phyloP scores from a whole-genome alignment of 2,797 vertebrate species.

The Alauda arvensis region DNA sequence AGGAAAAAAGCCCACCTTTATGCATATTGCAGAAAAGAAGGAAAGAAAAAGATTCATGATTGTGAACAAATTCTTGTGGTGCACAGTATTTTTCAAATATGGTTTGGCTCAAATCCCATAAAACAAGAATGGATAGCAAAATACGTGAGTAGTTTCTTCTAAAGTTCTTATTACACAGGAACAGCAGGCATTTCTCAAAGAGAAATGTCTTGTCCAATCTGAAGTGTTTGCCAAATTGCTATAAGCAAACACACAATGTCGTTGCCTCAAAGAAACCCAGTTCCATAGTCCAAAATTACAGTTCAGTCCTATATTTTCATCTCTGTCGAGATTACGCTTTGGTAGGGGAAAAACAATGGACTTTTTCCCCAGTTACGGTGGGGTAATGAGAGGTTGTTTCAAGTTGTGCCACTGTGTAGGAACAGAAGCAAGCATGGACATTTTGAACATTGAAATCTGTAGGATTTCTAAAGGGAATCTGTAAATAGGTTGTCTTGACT shows the following conservation, averaged over 20 bases:
- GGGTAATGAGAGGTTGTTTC: background rate
- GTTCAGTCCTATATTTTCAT: background rate
- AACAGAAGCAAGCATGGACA: background rate
- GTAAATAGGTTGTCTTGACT: background rate
- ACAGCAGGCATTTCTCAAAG: conserved; percentile 25
- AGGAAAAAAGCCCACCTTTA: background rate
- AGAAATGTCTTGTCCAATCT: conserved; percentile 4
- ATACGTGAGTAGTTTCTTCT: conserved; percentile 27
- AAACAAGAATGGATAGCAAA: conserved; percentile 34
- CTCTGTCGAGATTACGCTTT: background rate
- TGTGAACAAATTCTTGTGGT: conserved; percentile 7
- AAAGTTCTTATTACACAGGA: conserved; percentile 11
- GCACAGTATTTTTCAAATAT: conserved; percentile 8
- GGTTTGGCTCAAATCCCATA: conserved; percentile 5
- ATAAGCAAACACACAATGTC: background rate
- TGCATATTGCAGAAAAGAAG: background rate
- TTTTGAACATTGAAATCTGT: background rate
- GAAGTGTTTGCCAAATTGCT: background rate
- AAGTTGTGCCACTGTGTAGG: background rate
- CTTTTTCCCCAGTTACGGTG: background rate
- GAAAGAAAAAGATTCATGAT: background rate
- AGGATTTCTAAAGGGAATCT: background rate
- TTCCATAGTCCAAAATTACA: background rate
- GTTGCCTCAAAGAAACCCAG: background rate
- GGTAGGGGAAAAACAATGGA: background rate